phyloP scores from a whole-genome alignment of 1,140 invertebrate species.

The Drosophila orena region DNA sequence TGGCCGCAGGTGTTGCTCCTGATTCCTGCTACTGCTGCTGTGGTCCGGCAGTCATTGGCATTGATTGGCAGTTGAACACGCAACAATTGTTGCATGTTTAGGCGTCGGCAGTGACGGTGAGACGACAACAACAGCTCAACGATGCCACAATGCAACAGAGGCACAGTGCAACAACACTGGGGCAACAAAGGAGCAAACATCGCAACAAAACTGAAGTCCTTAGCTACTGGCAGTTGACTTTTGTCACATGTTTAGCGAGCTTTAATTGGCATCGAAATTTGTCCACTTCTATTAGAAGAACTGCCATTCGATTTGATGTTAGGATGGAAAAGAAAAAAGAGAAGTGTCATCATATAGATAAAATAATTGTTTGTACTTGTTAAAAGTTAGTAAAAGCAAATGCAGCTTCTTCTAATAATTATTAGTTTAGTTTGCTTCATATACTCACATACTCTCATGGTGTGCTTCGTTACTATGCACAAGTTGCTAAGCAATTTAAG shows the following conservation, averaged over 20 bases:
- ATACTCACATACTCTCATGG: too few relatives aligned
- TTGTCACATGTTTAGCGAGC: slow-evolving; percentile 38
- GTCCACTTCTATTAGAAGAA: slow-evolving; percentile 22
- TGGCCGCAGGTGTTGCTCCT: not conserved
- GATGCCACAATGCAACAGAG: too few relatives aligned
- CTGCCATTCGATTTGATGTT: not conserved
- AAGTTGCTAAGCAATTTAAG: too few relatives aligned
- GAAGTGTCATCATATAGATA: not conserved
- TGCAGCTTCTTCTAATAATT: too few relatives aligned
- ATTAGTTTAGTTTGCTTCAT: too few relatives aligned
- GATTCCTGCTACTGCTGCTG: slow-evolving; percentile 19
- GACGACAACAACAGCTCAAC: slow-evolving; percentile 9
- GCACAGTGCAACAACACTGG: slow-evolving; percentile 9
- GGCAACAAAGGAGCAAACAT: slow-evolving; percentile 11
- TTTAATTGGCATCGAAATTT: slow-evolving; percentile 50
- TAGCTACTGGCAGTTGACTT: slow-evolving; percentile 30
- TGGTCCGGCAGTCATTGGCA: slow-evolving; percentile 65
- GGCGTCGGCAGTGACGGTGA: slow-evolving; percentile 55
- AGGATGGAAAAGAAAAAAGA: not conserved
- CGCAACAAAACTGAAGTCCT: slow-evolving; percentile 21
- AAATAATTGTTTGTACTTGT: too few relatives aligned
- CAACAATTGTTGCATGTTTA: slow-evolving; percentile 79
- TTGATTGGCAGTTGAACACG: slow-evolving; percentile 78
- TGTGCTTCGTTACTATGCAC: too few relatives aligned
- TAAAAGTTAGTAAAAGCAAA: too few relatives aligned